Conservation (phyloP, 2,113 vertebrate species). For the Nothocercus nigrocapillus region DNA sequence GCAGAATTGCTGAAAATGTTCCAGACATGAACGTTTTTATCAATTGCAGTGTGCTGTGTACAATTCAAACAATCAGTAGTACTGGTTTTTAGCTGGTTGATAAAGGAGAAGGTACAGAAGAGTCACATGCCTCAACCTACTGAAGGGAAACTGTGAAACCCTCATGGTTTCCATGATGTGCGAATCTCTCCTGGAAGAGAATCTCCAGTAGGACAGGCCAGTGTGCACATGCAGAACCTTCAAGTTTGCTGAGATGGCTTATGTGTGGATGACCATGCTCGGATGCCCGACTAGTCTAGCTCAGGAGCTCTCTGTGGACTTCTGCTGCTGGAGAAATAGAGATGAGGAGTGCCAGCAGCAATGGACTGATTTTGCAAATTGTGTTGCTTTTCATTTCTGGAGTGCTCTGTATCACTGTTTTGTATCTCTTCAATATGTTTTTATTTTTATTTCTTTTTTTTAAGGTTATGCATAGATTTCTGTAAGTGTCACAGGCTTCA, state of each 20-base stretch:
- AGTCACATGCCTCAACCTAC: not conserved
- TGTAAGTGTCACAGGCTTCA: not conserved
- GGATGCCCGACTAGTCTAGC: accelerated
- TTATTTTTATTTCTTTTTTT: not conserved
- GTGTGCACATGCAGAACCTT: not conserved
- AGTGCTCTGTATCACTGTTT: not conserved
- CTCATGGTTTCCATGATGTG: not conserved
- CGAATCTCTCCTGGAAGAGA: not conserved
- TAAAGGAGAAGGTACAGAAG: not conserved
- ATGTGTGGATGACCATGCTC: not conserved
- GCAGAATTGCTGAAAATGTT: not conserved
- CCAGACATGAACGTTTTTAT: not conserved
- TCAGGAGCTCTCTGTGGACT: not conserved
- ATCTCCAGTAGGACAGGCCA: not conserved
- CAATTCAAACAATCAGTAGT: not conserved
- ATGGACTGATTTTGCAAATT: not conserved
- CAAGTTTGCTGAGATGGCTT: not conserved
- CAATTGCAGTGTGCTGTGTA: not conserved
- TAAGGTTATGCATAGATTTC: not conserved
- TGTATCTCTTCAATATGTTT: not conserved
- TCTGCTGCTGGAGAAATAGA: not conserved
- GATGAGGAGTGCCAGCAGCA: not conserved
- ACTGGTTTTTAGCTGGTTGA: not conserved
- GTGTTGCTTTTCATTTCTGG: not conserved
- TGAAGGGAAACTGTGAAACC: not conserved